These are phyloP conservation scores for Lethrus apterus DNA, from an alignment of 1,140 invertebrate species.

Conservation along the genomic window DNA sequence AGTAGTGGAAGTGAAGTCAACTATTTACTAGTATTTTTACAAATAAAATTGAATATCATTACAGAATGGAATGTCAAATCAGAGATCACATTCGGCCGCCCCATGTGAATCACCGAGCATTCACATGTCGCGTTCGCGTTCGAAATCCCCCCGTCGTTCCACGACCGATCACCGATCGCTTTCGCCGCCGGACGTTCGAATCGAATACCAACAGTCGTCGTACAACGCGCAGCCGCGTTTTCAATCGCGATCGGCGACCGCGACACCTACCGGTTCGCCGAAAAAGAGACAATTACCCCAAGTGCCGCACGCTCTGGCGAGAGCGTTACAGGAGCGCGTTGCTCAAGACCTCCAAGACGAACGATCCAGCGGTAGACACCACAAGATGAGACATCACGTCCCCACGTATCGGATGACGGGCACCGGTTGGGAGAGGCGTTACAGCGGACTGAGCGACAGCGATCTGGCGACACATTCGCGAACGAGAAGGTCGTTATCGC, in stretches of 20 bases:
- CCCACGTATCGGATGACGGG: constrained; percentile 63
- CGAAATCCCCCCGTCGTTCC: constrained; percentile 55
- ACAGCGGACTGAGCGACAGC: constrained; percentile 73
- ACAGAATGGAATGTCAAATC: constrained; percentile 43
- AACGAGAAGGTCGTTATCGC: constrained; percentile 50
- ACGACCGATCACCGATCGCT: constrained; percentile 57
- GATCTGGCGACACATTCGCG: constrained; percentile 61
- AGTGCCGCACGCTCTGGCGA: constrained; percentile 62
- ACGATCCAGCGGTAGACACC: constrained; percentile 47
- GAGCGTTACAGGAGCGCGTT: constrained; percentile 61
- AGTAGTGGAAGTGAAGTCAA: no score
- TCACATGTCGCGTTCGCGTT: constrained; percentile 51
- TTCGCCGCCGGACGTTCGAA: constrained; percentile 60
- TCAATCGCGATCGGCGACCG: constrained; percentile 77
- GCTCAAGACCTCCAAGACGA: constrained; percentile 84
- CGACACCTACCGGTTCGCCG: constrained; percentile 88
- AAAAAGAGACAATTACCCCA: constrained; percentile 93
- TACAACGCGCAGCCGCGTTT: constrained; percentile 47
- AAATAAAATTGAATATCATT: no score
- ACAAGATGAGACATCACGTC: constrained; percentile 36
- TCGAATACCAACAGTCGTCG: constrained; percentile 36
- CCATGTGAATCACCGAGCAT: constrained; percentile 61
- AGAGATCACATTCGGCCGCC: constrained; percentile 63
- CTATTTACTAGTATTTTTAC: no score
- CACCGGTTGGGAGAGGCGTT: constrained; percentile 67